Evolutionary conservation across 2,797 vertebrate species (phyloP).

Genomic region (Esox masquinongy): DNA sequence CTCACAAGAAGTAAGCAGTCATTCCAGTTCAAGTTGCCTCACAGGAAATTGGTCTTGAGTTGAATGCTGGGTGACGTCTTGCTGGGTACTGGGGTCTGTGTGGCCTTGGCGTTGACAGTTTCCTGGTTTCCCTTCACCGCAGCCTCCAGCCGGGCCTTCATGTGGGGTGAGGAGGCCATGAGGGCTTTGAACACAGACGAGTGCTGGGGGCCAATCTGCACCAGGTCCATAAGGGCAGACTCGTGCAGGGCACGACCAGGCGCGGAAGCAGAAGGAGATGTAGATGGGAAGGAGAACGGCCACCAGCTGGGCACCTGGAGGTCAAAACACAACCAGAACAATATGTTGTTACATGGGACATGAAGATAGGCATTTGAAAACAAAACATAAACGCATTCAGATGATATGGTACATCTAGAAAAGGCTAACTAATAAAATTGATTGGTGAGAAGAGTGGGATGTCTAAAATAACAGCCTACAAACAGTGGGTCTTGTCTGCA

Average conservation of each 20-base stretch:
- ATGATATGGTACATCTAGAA: not conserved
- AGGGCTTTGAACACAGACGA: conserved; percentile 83
- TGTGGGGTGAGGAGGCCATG: conserved; percentile 81
- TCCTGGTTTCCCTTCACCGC: conserved; percentile 89
- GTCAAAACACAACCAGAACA: not conserved
- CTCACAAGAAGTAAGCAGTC: not conserved
- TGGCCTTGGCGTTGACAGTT: conserved; percentile 76
- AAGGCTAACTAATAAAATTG: not conserved
- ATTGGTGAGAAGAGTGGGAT: not conserved
- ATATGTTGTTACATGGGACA: not conserved
- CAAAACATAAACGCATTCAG: not conserved
- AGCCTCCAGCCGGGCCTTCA: conserved; percentile 88
- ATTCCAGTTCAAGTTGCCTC: conserved; percentile 11
- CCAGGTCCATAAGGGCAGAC: conserved; percentile 85
- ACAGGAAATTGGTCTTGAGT: conserved; percentile 83
- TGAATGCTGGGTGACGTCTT: conserved; percentile 86
- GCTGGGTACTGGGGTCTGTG: conserved; percentile 58
- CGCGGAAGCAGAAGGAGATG: conserved; percentile 84
- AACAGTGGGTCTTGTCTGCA: conserved; percentile 83
- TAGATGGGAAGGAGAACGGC: conserved; percentile 84
- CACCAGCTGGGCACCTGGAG: conserved; percentile 80
- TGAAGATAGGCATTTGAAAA: not conserved
- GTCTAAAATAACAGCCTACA: conserved; percentile 58
- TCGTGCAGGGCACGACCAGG: conserved; percentile 82
- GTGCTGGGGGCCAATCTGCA: conserved; percentile 86